Conservation (phyloP, 2,797 vertebrate genomes). For the Ateles fusciceps region DNA sequence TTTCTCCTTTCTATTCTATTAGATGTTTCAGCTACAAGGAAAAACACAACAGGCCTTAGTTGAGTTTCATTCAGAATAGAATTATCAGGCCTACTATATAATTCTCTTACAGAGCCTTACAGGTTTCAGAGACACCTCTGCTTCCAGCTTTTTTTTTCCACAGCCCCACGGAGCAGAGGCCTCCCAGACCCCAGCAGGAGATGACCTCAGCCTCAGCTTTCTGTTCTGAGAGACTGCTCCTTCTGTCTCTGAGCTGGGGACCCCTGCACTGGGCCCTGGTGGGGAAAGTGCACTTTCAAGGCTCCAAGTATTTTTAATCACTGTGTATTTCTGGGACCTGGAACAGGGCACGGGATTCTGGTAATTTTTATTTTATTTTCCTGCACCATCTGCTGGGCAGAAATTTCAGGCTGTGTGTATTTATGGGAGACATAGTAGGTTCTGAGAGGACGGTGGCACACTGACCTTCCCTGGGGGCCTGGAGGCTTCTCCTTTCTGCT, state of each 20-base stretch:
- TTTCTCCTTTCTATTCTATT: background rate
- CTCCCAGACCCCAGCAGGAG: background rate
- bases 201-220: background rate
- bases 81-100: background rate
- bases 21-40: background rate
- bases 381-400: background rate
- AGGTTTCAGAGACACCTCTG: background rate
- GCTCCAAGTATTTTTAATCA: background rate
- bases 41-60: background rate
- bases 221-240: background rate
- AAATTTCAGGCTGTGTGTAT: constrained; percentile 38
- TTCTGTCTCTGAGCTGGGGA: background rate
- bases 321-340: background rate
- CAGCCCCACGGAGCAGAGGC: background rate
- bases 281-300: background rate
- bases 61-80: background rate
- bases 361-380: constrained; percentile 18
- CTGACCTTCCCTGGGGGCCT: background rate
- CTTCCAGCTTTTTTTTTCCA: background rate
- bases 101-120: background rate
- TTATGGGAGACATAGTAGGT: constrained; percentile 1
- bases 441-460: constrained; percentile 6
- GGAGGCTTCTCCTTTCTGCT: background rate
- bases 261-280: background rate
- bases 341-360: background rate